Percentiles rank a stretch among this genome's conserved stretches.
Evolutionary conservation across 2,888 invertebrate genomes (phyloP).

Genomic region (Smittia aterrima): DNA sequence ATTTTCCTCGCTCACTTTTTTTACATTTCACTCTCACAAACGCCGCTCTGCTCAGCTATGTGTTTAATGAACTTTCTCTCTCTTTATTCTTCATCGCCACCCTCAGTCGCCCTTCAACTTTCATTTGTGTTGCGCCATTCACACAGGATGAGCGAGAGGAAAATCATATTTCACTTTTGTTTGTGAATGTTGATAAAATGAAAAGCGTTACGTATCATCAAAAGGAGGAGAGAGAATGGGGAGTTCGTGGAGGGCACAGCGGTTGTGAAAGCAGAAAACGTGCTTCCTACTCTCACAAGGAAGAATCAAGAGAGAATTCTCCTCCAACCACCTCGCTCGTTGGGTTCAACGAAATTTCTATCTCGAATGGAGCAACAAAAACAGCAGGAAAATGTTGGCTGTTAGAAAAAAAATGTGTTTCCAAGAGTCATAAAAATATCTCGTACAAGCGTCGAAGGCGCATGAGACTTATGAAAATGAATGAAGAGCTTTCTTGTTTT

Average conservation of each 20-base stretch:
- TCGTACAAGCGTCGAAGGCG: neutral
- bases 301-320: neutral
- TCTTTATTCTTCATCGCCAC: neutral
- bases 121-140: neutral
- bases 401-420: neutral
- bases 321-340: neutral
- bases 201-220: neutral
- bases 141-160: neutral
- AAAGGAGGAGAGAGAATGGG: neutral
- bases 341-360: slow-evolving; percentile 11
- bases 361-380: neutral
- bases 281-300: slow-evolving; percentile 4
- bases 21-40: too few species aligned
- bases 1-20: neutral
- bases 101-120: neutral
- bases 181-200: neutral
- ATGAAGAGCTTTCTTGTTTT: neutral
- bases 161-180: slow-evolving; percentile 20
- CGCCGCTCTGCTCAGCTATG: slow-evolving; percentile 10
- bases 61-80: slow-evolving; percentile 39
- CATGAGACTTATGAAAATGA: neutral
- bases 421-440: neutral
- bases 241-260: too few species aligned
- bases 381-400: neutral
- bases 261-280: slow-evolving; percentile 23